phyloP scores from a whole-genome alignment of 2,113 vertebrate genomes.

The Cariama cristata region DNA sequence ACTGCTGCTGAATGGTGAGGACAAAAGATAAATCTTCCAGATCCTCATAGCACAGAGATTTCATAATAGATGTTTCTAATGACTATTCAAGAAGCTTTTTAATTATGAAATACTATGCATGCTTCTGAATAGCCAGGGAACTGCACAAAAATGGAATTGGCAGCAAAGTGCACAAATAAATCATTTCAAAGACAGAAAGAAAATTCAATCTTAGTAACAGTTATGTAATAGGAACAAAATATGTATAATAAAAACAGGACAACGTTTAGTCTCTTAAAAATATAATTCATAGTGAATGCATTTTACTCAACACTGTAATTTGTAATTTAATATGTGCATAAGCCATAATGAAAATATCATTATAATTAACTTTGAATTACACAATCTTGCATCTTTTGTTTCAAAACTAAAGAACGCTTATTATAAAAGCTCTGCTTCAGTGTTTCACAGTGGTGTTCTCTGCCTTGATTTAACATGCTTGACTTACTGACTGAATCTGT shows the following conservation, averaged over 20 bases:
- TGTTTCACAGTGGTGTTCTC: slow-evolving; percentile 46
- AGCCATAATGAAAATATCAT: slow-evolving; percentile 53
- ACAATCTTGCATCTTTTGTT: slow-evolving; percentile 56
- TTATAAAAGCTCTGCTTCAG: slow-evolving; percentile 37
- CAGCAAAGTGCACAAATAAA: slow-evolving; percentile 11
- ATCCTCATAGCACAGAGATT: background rate
- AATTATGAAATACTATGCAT: slow-evolving; percentile 44
- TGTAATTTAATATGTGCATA: slow-evolving; percentile 20
- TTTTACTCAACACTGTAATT: slow-evolving; percentile 34
- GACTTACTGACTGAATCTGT: slow-evolving; percentile 67
- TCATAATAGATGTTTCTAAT: slow-evolving; percentile 11
- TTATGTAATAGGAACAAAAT: slow-evolving; percentile 46
- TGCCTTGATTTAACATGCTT: slow-evolving; percentile 70
- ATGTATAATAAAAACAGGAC: slow-evolving; percentile 16
- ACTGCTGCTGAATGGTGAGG: background rate
- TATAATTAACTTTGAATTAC: slow-evolving; percentile 50
- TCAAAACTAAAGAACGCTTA: slow-evolving; percentile 59
- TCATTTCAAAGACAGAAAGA: slow-evolving; percentile 30
- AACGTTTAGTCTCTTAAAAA: background rate
- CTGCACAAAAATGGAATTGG: slow-evolving; percentile 18
- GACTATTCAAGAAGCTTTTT: slow-evolving; percentile 38
- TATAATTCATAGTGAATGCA: background rate
- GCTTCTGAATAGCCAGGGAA: slow-evolving; percentile 26
- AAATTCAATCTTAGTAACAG: slow-evolving; percentile 21
- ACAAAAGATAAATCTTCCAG: background rate